Conservation (phyloP, 2,888 invertebrate genomes). For the Ceratothoa steindachneri region DNA sequence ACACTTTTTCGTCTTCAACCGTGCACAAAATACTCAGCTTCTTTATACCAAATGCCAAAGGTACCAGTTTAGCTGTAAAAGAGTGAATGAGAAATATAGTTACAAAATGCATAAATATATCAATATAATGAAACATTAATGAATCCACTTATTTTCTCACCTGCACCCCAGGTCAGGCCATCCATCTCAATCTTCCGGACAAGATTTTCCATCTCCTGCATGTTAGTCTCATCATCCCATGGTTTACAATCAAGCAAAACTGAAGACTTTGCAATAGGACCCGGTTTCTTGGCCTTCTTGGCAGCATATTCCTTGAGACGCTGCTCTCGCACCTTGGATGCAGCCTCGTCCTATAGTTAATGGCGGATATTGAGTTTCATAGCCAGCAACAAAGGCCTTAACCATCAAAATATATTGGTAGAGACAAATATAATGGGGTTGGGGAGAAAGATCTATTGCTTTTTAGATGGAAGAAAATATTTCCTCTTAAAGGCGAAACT, state of each 20-base stretch:
- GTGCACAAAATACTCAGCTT: slow-evolving; percentile 92
- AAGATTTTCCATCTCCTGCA: slow-evolving; percentile 75
- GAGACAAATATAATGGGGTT: no score
- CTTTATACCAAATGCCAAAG: slow-evolving; percentile 91
- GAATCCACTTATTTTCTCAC: no score
- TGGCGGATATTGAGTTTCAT: not conserved
- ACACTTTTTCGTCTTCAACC: slow-evolving; percentile 94
- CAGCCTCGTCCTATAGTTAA: slow-evolving; percentile 57
- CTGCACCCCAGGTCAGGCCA: slow-evolving; percentile 92
- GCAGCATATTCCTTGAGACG: slow-evolving; percentile 85
- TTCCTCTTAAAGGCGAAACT: no score
- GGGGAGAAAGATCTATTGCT: no score
- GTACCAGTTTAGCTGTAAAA: slow-evolving; percentile 75
- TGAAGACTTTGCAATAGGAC: slow-evolving; percentile 88
- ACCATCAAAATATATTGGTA: no score
- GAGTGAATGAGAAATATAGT: no score
- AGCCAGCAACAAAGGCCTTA: not conserved
- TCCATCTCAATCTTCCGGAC: slow-evolving; percentile 83
- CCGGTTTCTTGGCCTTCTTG: slow-evolving; percentile 92
- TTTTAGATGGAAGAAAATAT: no score
- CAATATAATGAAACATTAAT: no score
- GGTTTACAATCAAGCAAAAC: slow-evolving; percentile 88
- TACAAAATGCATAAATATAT: no score
- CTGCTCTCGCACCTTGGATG: slow-evolving; percentile 77
- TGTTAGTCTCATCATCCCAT: slow-evolving; percentile 96